Evolutionary conservation across 1,140 invertebrate species (phyloP).

Genomic region (Cydia amplana): DNA sequence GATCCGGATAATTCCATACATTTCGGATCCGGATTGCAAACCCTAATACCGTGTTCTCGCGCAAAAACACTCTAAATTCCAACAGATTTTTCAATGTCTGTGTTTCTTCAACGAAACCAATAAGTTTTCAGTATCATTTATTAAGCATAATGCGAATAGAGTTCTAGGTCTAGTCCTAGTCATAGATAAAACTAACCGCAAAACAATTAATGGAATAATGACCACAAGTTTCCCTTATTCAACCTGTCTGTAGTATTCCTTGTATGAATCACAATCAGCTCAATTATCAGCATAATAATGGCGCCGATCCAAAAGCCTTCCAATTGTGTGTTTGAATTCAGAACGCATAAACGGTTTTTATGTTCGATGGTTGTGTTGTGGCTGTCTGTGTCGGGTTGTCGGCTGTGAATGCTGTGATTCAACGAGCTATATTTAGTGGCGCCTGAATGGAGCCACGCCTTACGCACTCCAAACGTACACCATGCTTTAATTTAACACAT

Average conservation of each 20-base stretch:
- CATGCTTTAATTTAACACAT: neutral
- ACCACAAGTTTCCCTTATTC: neutral
- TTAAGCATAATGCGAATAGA: too few relatives aligned
- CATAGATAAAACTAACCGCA: too few relatives aligned
- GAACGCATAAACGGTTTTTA: constrained; percentile 24
- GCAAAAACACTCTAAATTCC: too few relatives aligned
- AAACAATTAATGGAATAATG: too few relatives aligned
- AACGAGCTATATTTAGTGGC: constrained; percentile 43
- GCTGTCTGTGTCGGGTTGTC: neutral
- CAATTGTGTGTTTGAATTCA: constrained; percentile 28
- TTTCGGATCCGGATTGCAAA: too few relatives aligned
- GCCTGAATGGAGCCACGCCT: constrained; percentile 36
- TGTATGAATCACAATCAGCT: constrained; percentile 19
- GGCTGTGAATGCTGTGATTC: constrained; percentile 42
- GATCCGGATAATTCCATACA: too few relatives aligned
- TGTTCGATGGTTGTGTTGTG: constrained; percentile 24
- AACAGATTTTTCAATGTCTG: too few relatives aligned
- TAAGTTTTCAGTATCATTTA: too few relatives aligned
- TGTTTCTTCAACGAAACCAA: too few relatives aligned
- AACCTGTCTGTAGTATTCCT: neutral
- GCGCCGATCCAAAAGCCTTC: constrained; percentile 4
- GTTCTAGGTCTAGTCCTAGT: too few relatives aligned
- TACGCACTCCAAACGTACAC: constrained; percentile 25
- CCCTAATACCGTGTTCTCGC: too few relatives aligned
- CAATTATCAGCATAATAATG: constrained; percentile 25